These are phyloP conservation scores for Drosophila jambulina DNA, from an alignment of 1,140 invertebrate genomes.

Conservation along the genomic window DNA sequence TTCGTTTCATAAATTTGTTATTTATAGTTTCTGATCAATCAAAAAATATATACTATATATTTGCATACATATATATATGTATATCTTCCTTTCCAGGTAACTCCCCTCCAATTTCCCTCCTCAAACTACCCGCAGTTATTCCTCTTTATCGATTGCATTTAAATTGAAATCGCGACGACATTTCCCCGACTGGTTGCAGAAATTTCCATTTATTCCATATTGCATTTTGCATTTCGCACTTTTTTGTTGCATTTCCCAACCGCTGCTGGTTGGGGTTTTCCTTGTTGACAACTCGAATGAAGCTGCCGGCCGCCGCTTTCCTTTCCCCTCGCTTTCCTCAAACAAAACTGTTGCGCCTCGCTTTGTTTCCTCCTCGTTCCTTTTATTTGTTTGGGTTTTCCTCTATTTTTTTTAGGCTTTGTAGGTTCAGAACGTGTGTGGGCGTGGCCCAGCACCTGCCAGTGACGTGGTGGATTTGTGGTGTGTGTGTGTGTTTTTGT, in stretches of 20 bases:
- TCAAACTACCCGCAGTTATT: slow-evolving; percentile 25
- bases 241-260: slow-evolving; percentile 13
- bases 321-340: not conserved
- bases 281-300: slow-evolving; percentile 51
- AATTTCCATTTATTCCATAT: slow-evolving; percentile 51
- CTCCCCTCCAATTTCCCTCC: not conserved
- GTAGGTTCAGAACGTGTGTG: slow-evolving; percentile 27
- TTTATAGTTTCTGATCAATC: slow-evolving; percentile 24
- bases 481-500: slow-evolving; percentile 28
- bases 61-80: not conserved
- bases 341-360: slow-evolving; percentile 79
- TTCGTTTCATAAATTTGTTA: not conserved
- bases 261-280: slow-evolving; percentile 43
- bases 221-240: slow-evolving; percentile 54
- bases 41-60: too few species aligned
- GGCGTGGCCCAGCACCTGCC: slow-evolving; percentile 40
- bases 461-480: slow-evolving; percentile 58
- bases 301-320: slow-evolving; percentile 25
- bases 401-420: slow-evolving; percentile 15
- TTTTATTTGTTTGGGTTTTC: slow-evolving; percentile 10
- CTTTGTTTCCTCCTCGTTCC: slow-evolving; percentile 47
- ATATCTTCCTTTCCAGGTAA: not conserved
- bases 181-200: slow-evolving; percentile 38
- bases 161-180: slow-evolving; percentile 55
- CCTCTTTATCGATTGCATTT: slow-evolving; percentile 54